Evolutionary conservation across 2,888 invertebrate genomes (phyloP).

Genomic region (Exocentrus adspersus): DNA sequence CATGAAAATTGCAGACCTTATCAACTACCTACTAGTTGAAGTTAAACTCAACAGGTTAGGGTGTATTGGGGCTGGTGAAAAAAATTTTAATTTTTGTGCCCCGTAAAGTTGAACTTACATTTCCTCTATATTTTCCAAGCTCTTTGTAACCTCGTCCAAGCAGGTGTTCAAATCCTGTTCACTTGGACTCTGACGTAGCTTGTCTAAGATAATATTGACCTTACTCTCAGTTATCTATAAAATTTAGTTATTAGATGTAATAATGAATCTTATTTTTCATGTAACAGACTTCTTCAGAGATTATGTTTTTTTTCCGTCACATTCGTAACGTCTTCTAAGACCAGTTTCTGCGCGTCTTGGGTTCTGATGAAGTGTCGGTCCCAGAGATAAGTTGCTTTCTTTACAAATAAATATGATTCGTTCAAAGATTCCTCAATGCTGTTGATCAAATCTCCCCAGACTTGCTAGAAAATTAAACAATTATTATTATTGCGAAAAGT

Average conservation of each 20-base stretch:
- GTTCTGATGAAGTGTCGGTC: constrained; percentile 52
- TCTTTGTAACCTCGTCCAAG: constrained; percentile 37
- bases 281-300: constrained; percentile 26
- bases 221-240: constrained; percentile 45
- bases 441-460: constrained; percentile 47
- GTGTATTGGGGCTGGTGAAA: no score
- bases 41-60: no score
- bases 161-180: constrained; percentile 42
- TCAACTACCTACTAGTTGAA: no score
- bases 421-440: constrained; percentile 43
- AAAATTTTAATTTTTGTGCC: no score
- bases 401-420: constrained; percentile 47
- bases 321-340: constrained; percentile 49
- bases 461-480: constrained; percentile 33
- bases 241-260: not conserved
- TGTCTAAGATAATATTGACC: constrained; percentile 50
- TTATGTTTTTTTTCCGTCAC: constrained; percentile 42
- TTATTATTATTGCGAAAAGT: no score
- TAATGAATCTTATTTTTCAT: constrained; percentile 5
- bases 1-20: no score
- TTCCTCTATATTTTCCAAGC: constrained; percentile 43
- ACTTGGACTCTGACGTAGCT: constrained; percentile 49
- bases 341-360: constrained; percentile 43
- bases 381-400: constrained; percentile 48
- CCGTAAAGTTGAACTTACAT: constrained; percentile 35